Conservation (phyloP, 2,888 invertebrate genomes). For the Polymixis lichenea region DNA sequence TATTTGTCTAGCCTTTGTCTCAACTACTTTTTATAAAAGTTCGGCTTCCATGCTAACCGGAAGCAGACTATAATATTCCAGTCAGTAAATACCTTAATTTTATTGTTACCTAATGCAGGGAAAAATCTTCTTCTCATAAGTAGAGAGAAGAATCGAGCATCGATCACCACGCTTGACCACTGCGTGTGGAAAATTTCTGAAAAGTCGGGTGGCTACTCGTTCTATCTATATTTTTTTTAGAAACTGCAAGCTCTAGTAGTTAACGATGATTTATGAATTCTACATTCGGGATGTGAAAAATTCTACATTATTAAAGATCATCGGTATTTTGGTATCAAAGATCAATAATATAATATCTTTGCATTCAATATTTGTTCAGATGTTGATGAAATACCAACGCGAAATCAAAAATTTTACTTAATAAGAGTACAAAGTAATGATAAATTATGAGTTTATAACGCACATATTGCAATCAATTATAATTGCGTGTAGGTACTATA, state of each 20-base stretch:
- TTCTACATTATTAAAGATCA: not conserved
- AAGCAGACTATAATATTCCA: not conserved
- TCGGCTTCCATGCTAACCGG: not conserved
- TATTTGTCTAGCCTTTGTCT: not conserved
- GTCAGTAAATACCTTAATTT: not conserved
- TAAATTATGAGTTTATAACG: not conserved
- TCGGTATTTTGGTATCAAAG: not conserved
- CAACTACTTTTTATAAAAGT: too few relatives aligned
- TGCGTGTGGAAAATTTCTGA: not conserved
- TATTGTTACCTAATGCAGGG: not conserved
- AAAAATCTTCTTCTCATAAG: too few relatives aligned
- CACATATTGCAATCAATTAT: not conserved
- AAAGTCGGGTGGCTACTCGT: not conserved
- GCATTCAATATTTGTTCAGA: constrained; percentile 37
- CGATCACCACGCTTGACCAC: not conserved
- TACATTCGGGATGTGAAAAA: not conserved
- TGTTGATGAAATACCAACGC: constrained; percentile 5
- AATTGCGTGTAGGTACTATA: not conserved
- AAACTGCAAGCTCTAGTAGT: too few relatives aligned
- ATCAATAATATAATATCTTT: not conserved
- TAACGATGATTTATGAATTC: not conserved
- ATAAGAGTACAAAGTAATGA: not conserved
- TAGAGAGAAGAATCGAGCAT: not conserved
- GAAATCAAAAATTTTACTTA: constrained; percentile 33
- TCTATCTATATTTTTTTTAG: not conserved